Evolutionary conservation across 2,797 vertebrate genomes (phyloP).

Genomic region (Thaleichthys pacificus): DNA sequence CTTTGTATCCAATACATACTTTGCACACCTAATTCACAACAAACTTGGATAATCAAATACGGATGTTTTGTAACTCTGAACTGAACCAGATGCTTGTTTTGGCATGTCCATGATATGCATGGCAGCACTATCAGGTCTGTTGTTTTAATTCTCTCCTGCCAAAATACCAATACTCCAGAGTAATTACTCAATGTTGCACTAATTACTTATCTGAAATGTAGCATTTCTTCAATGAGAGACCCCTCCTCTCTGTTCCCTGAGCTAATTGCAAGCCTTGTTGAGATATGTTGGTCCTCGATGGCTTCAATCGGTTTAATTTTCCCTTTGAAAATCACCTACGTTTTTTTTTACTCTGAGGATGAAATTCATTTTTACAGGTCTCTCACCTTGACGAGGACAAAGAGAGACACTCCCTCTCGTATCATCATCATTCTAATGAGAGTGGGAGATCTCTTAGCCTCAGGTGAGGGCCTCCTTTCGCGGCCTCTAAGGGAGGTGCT

Average conservation of each 20-base stretch:
- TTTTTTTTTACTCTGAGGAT: constrained; percentile 41
- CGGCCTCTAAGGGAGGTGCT: constrained; percentile 55
- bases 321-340: constrained; percentile 29
- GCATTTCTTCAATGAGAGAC: constrained; percentile 56
- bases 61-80: constrained; percentile 24
- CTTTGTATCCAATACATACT: constrained; percentile 17
- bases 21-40: constrained; percentile 13
- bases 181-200: constrained; percentile 69
- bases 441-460: constrained; percentile 72
- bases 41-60: constrained; percentile 10
- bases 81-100: constrained; percentile 31
- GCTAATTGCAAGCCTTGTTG: neutral
- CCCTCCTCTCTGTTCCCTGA: neutral
- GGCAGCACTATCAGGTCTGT: constrained; percentile 52
- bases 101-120: constrained; percentile 26
- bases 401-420: constrained; percentile 56
- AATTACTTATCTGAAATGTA: constrained; percentile 71
- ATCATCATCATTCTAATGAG: constrained; percentile 72
- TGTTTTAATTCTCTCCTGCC: constrained; percentile 58
- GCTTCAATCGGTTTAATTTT: constrained; percentile 6
- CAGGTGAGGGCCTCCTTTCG: constrained; percentile 69
- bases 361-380: constrained; percentile 48
- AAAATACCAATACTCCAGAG: constrained; percentile 68
- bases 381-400: constrained; percentile 77
- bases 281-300: neutral